Evolutionary conservation across 2,113 vertebrate species (phyloP).

Genomic region (Phaetusa simplex): DNA sequence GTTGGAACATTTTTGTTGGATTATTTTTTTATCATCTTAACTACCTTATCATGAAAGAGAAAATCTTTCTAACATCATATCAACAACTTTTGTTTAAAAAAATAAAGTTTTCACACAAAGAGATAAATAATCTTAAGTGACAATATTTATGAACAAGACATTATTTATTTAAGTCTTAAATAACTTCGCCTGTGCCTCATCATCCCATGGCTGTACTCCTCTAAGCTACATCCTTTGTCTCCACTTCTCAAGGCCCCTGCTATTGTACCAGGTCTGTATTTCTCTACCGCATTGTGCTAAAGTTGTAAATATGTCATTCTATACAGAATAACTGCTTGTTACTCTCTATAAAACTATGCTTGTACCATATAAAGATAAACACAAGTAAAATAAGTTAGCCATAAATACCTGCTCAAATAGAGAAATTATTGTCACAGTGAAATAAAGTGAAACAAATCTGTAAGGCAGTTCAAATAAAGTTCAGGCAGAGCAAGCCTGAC

Average conservation of each 20-base stretch:
- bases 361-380: not conserved
- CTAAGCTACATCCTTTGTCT: not conserved
- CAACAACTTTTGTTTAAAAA: not conserved
- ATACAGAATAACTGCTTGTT: not conserved
- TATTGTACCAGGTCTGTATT: not conserved
- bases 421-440: not conserved
- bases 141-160: not conserved
- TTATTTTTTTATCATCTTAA: not conserved
- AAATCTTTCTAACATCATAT: not conserved
- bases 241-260: not conserved
- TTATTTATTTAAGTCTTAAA: not conserved
- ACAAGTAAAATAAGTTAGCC: not conserved
- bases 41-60: not conserved
- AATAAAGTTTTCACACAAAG: not conserved
- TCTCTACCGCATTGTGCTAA: not conserved
- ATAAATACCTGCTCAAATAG: not conserved
- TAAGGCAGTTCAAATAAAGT: not conserved
- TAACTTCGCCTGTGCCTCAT: not conserved
- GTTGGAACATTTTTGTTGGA: not conserved
- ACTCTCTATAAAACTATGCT: not conserved
- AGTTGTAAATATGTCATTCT: not conserved
- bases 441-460: not conserved
- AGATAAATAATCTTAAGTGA: not conserved
- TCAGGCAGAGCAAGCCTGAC: not conserved
- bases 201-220: not conserved